Evolutionary conservation across 2,113 vertebrate genomes (phyloP).

Genomic region (Gymnogyps californianus): DNA sequence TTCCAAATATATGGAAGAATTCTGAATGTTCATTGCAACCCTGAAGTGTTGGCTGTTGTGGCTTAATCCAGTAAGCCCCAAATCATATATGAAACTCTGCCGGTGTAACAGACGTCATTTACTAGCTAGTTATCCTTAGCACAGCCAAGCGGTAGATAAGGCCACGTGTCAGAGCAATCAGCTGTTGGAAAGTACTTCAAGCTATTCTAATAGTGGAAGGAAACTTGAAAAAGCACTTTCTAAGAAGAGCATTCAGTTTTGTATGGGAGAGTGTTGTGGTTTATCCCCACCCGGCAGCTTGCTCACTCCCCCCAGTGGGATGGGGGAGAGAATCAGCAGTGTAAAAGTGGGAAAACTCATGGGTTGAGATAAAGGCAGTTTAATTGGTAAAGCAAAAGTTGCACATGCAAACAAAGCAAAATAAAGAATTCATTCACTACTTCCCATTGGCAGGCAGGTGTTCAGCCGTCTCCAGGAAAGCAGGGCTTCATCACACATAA

Average conservation of each 20-base stretch:
- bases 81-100: not conserved
- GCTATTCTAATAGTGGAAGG: not conserved
- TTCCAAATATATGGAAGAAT: not conserved
- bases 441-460: not conserved
- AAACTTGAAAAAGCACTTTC: not conserved
- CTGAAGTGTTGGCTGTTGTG: not conserved
- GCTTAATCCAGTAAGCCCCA: not conserved
- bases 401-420: fast-evolving
- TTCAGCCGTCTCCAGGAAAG: not conserved
- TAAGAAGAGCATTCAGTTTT: not conserved
- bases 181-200: not conserved
- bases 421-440: not conserved
- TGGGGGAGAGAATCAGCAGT: not conserved
- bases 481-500: not conserved
- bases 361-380: not conserved
- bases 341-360: not conserved
- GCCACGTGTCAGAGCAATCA: not conserved
- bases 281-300: not conserved
- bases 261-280: not conserved
- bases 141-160: not conserved
- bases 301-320: not conserved
- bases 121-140: not conserved
- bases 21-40: not conserved
- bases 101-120: fast-evolving
- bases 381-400: not conserved